Evolutionary conservation across 2,888 invertebrate species (phyloP).

Genomic region (Stenoptilia bipunctidactyla): DNA sequence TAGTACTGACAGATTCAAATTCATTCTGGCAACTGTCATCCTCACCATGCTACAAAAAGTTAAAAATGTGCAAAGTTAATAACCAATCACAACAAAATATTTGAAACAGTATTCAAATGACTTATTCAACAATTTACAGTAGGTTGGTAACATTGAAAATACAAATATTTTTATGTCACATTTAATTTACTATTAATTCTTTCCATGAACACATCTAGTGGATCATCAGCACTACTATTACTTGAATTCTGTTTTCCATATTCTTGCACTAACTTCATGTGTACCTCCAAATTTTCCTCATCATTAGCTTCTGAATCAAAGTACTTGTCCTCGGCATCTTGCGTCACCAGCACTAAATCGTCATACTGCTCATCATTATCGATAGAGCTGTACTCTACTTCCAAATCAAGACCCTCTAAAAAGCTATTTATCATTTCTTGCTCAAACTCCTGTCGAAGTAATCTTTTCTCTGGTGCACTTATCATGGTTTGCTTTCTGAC

Average conservation of each 20-base stretch:
- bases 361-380: constrained; percentile 88
- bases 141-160: too few species aligned
- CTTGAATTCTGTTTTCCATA: constrained; percentile 32
- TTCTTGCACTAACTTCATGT: constrained; percentile 46
- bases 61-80: too few species aligned
- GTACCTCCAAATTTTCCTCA: constrained; percentile 47
- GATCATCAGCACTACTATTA: constrained; percentile 62
- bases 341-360: constrained; percentile 73
- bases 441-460: constrained; percentile 84
- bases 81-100: too few species aligned
- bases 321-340: constrained; percentile 91
- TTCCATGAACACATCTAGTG: constrained; percentile 81
- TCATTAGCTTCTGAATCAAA: constrained; percentile 87
- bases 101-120: too few species aligned
- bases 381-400: constrained; percentile 86
- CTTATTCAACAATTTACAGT: too few species aligned
- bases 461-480: constrained; percentile 70
- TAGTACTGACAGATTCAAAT: too few species aligned
- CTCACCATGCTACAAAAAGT: too few species aligned
- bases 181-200: constrained; percentile 29
- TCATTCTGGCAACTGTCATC: too few species aligned
- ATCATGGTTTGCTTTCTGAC: constrained; percentile 44
- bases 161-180: too few species aligned
- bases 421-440: constrained; percentile 89
- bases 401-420: constrained; percentile 82